Percentiles rank a stretch among this genome's conserved stretches.
phyloP scores from a whole-genome alignment of 1,140 invertebrate genomes.

The Leguminivora glycinivorella region DNA sequence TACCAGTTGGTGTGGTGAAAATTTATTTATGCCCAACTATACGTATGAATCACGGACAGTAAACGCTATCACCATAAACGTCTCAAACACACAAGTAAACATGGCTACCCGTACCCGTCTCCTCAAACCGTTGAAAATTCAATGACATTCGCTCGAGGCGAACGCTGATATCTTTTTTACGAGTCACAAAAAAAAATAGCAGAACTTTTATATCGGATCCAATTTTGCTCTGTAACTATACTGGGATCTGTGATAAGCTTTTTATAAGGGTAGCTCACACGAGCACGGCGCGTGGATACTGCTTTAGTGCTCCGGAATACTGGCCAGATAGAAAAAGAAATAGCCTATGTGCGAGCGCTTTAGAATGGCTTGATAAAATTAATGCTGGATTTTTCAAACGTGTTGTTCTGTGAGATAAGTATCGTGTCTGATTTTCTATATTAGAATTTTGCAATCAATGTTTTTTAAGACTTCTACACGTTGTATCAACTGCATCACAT shows the following conservation, averaged over 20 bases:
- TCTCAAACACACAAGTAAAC: not conserved
- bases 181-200: conserved; percentile 57
- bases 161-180: conserved; percentile 57
- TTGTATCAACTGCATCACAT: too few species aligned
- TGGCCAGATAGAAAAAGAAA: conserved; percentile 19
- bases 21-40: not conserved
- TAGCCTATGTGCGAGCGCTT: not conserved
- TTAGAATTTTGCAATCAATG: too few species aligned
- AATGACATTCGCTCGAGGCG: conserved; percentile 52
- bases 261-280: conserved; percentile 46
- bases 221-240: conserved; percentile 57
- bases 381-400: not conserved
- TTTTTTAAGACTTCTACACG: too few species aligned
- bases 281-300: not conserved
- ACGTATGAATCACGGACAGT: not conserved
- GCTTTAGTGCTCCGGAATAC: conserved; percentile 19
- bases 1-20: too few species aligned
- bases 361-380: not conserved
- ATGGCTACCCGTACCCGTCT: conserved; percentile 28
- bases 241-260: conserved; percentile 58
- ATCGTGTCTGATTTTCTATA: not conserved
- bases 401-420: not conserved
- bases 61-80: not conserved
- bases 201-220: conserved; percentile 58
- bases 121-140: conserved; percentile 53